Evolutionary conservation across 2,888 invertebrate genomes (phyloP).

Genomic region (Cacoxenus indagator): DNA sequence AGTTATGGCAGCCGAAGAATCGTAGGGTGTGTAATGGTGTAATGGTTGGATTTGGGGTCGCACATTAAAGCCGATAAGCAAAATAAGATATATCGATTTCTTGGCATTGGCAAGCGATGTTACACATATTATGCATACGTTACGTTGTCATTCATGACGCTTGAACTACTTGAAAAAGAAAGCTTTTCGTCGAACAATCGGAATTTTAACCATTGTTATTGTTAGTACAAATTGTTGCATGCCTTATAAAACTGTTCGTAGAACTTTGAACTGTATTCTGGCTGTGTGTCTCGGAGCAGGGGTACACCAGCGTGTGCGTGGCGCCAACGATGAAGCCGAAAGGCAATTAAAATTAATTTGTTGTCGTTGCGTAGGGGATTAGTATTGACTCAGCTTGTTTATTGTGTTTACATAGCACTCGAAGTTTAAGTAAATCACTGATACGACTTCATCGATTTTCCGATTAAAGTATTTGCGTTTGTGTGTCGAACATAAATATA

Average conservation of each 20-base stretch:
- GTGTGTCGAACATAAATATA: neutral
- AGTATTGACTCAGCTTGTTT: neutral
- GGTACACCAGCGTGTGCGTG: too few species aligned
- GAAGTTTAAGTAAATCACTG: neutral
- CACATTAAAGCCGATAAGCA: too few species aligned
- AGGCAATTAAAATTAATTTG: slow-evolving; percentile 8
- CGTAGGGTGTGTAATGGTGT: neutral
- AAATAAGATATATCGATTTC: slow-evolving; percentile 60
- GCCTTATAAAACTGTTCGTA: too few species aligned
- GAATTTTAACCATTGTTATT: too few species aligned
- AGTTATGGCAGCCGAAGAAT: neutral
- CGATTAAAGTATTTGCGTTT: slow-evolving; percentile 13
- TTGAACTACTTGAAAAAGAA: neutral
- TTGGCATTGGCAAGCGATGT: slow-evolving; percentile 42
- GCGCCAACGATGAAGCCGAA: neutral
- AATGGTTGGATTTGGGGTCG: neutral
- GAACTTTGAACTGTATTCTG: too few species aligned
- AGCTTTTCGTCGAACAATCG: neutral
- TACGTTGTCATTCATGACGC: neutral
- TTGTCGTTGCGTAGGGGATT: neutral
- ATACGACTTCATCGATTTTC: slow-evolving; percentile 11
- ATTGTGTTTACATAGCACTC: slow-evolving; percentile 2
- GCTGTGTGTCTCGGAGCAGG: too few species aligned
- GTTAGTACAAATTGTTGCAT: too few species aligned
- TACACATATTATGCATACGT: slow-evolving; percentile 18